Evolutionary conservation across 1,140 invertebrate species (phyloP), one percentile per base, ranked within the genome.

Genomic region (Cotesia typhae): DNA sequence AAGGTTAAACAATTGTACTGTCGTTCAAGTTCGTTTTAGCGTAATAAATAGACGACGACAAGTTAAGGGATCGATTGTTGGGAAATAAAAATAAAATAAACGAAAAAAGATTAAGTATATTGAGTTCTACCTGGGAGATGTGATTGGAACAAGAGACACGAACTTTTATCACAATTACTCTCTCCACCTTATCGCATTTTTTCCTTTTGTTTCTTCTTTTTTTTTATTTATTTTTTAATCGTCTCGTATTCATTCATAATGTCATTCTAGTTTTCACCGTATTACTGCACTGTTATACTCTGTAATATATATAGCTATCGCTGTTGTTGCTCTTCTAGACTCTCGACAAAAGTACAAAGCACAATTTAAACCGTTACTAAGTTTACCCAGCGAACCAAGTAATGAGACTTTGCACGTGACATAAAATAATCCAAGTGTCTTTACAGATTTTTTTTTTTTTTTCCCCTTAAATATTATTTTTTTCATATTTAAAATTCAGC

Each of bases 151-250:
- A 66, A 67, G 64, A 55, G 63, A 72, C 71, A 74, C 74, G 73
- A 78, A 78, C 75, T 78, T 75, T 76, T 77, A 77, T 78, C 77
- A 74, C 78, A 77, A 80, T 78, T 78, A 77, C 77, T 71, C 75
- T 47, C 41, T 47, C 41, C 41, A 47, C 41, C 10, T 47, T 47
- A 47, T 47, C 41, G 41, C 5, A 47, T 7, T 9, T 6, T 47
- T 28, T 28, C 28, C 28, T 28, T 28, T 28, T 28, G 28, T 28
- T 28, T 9, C 10, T 47, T 47, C 9, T 41, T 7, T 14, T 0
- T 0, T 41, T 41, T 47, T 47, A 9, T 47, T 47, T 47, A 9
- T 47, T 7, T 47, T 47, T 47, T 47, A 47, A 47, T 47, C 41
- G 41, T 47, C 41, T 47, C 41, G 41, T 47, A 47, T 47, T 47